Percentiles rank a stretch among this genome's conserved stretches.
These are phyloP conservation scores for Pluvialis apricaria DNA, from an alignment of 2,113 vertebrate species.

Conservation along the genomic window DNA sequence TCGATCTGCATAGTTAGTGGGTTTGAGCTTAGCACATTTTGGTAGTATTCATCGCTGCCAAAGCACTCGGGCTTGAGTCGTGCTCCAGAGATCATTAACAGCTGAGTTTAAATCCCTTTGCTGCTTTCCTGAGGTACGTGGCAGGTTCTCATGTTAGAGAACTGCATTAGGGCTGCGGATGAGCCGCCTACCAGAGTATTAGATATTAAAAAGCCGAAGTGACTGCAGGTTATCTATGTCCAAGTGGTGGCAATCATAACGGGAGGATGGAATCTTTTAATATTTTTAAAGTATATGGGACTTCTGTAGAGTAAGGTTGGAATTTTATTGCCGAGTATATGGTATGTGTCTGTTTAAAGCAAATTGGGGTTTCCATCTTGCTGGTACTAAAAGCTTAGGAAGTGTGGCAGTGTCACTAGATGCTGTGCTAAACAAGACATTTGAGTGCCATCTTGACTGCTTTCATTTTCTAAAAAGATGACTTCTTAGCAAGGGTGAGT, in stretches of 20 bases:
- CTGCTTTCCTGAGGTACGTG: not conserved
- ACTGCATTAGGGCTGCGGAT: rapidly evolving
- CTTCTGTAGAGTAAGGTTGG: rapidly evolving
- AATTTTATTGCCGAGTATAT: rapidly evolving
- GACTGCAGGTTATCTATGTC: no score
- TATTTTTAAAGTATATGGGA: rapidly evolving
- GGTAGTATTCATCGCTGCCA: not conserved
- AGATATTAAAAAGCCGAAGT: rapidly evolving
- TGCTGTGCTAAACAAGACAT: rapidly evolving
- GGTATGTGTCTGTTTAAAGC: not conserved
- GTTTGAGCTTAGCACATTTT: not conserved
- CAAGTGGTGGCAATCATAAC: rapidly evolving
- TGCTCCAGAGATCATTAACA: no score
- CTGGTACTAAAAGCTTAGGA: no score
- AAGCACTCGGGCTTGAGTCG: not conserved
- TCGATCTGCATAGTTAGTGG: not conserved
- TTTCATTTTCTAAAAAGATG: rapidly evolving
- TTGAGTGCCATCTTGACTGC: not conserved
- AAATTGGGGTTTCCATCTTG: not conserved
- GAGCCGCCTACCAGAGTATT: not conserved
- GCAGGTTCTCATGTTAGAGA: rapidly evolving
- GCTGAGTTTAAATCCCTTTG: not conserved
- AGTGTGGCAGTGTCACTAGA: rapidly evolving
- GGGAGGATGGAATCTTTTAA: no score
- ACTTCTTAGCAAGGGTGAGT: not conserved